Conservation (phyloP, 2,888 invertebrate genomes). For the Nomada flava region DNA sequence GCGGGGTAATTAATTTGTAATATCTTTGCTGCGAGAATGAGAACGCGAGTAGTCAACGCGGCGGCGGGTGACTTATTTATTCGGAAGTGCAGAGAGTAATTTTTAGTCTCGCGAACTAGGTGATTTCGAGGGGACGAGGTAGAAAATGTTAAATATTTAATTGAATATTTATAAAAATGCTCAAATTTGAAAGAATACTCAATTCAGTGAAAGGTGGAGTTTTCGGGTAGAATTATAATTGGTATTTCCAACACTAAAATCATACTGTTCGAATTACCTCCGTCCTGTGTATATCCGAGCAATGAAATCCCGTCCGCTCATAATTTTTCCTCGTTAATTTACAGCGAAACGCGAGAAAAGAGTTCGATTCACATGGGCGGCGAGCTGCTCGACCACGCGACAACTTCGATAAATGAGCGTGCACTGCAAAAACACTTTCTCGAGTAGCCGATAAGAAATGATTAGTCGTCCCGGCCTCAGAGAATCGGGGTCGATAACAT, state of each 20-base stretch:
- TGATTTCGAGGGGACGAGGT: too few species aligned
- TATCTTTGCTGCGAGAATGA: too few species aligned
- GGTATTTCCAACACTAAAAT: background rate
- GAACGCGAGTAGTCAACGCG: too few species aligned
- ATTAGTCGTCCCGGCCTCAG: slow-evolving; percentile 20
- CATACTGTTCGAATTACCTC: background rate
- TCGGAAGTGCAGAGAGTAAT: too few species aligned
- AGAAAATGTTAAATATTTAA: too few species aligned
- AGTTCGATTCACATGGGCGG: slow-evolving; percentile 4
- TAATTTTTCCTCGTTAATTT: slow-evolving; percentile 17
- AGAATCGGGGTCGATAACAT: slow-evolving; percentile 19
- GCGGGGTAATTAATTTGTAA: too few species aligned
- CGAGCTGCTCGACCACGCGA: slow-evolving; percentile 9
- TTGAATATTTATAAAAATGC: too few species aligned
- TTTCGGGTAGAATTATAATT: too few species aligned
- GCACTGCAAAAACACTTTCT: slow-evolving; percentile 27
- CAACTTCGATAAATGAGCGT: slow-evolving; percentile 42
- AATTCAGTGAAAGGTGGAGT: too few species aligned
- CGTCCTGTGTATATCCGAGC: background rate
- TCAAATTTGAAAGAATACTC: too few species aligned
- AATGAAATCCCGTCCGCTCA: slow-evolving; percentile 9
- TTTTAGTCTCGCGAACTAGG: too few species aligned
- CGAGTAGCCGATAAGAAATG: slow-evolving; percentile 38
- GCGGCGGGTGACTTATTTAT: too few species aligned
- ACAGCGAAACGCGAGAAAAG: background rate